These are phyloP conservation scores for Timema cristinae DNA, from an alignment of 2,888 invertebrate species.

Conservation along the genomic window DNA sequence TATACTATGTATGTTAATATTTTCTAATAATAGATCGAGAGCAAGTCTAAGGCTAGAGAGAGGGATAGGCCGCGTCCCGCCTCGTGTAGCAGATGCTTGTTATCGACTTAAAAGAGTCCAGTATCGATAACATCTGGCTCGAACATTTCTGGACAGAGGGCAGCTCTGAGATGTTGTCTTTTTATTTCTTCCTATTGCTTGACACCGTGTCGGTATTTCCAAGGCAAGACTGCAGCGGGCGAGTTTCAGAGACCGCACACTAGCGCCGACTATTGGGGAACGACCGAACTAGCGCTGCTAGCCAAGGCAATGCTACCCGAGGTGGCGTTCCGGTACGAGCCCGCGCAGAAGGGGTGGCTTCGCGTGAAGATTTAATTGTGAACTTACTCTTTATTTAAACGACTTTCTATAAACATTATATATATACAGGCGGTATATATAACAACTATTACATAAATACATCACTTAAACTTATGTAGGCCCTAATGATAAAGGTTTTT, in stretches of 20 bases:
- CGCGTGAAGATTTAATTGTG: too few species aligned
- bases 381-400: too few species aligned
- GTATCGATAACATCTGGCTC: slow-evolving; percentile 21
- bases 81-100: slow-evolving; percentile 8
- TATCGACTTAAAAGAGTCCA: not conserved
- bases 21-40: too few species aligned
- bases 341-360: too few species aligned
- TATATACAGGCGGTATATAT: too few species aligned
- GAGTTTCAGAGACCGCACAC: slow-evolving; percentile 34
- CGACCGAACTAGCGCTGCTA: slow-evolving; percentile 40
- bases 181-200: not conserved
- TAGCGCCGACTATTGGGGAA: slow-evolving; percentile 44
- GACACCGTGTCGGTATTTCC: slow-evolving; percentile 2
- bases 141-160: slow-evolving; percentile 21
- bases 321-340: not conserved
- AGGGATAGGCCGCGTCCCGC: not conserved
- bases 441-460: too few species aligned
- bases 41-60: too few species aligned
- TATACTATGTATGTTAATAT: too few species aligned
- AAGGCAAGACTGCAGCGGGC: slow-evolving; percentile 1
- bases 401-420: too few species aligned
- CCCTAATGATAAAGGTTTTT: too few species aligned
- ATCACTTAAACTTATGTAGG: too few species aligned
- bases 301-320: slow-evolving; percentile 28
- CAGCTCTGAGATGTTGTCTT: slow-evolving; percentile 16